Evolutionary conservation across 53 echinoderm and acorn worm species (phyloP).

Genomic region (Echinarachnius parma): DNA sequence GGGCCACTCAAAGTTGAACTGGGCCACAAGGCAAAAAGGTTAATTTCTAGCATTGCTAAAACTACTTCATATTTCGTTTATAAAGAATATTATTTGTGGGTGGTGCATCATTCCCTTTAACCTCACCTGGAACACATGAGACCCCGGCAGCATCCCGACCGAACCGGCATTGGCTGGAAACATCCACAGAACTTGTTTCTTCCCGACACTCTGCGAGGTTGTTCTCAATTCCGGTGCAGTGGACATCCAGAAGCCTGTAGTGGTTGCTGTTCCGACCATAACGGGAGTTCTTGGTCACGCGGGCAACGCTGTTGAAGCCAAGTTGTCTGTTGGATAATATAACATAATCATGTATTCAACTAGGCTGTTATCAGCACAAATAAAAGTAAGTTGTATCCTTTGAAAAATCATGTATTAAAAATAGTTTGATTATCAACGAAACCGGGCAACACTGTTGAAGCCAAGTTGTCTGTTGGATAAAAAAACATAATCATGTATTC

Average conservation of each 20-base stretch:
- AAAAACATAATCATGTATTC: not conserved
- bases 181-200: not conserved
- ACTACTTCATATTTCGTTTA: too few relatives aligned
- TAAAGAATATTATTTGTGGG: too few relatives aligned
- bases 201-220: conserved; percentile 5
- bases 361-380: too few relatives aligned
- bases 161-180: not conserved
- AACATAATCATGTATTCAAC: too few relatives aligned
- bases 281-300: conserved; percentile 12
- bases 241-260: conserved; percentile 9
- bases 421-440: too few relatives aligned
- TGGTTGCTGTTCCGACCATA: conserved; percentile 22
- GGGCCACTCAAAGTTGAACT: too few relatives aligned
- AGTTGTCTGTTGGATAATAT: conserved; percentile 23
- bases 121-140: not conserved
- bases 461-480: conserved; percentile 16
- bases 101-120: too few relatives aligned
- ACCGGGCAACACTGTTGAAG: too few relatives aligned
- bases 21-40: too few relatives aligned
- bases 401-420: too few relatives aligned
- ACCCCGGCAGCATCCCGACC: conserved; percentile 19
- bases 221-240: conserved; percentile 24
- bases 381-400: too few relatives aligned
- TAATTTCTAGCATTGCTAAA: too few relatives aligned
- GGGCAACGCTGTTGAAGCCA: conserved; percentile 20